A percentile compares a stretch with the other conserved stretches of the same genome.
Evolutionary conservation across 2,113 vertebrate species (phyloP).

Genomic region (Opisthocomus hoazin): DNA sequence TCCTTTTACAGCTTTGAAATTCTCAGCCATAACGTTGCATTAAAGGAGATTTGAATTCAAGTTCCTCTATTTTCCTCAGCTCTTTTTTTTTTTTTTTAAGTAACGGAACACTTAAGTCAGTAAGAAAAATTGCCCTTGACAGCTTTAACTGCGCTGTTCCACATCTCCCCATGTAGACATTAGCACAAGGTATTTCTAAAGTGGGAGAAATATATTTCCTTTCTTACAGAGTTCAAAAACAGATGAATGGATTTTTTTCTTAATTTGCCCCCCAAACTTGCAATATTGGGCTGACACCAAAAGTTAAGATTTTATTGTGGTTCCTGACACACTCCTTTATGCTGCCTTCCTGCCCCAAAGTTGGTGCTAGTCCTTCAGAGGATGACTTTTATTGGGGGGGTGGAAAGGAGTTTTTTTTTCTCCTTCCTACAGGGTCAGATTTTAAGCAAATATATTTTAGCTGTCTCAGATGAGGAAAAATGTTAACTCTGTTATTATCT

Average conservation of each 20-base stretch:
- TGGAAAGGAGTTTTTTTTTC: background rate
- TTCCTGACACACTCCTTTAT: background rate
- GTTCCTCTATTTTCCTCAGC: constrained; percentile 17
- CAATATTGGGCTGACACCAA: background rate
- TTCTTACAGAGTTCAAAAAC: background rate
- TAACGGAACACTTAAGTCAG: constrained; percentile 28
- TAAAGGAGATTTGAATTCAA: constrained; percentile 20
- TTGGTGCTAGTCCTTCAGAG: background rate
- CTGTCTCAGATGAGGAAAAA: background rate
- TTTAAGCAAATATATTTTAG: background rate
- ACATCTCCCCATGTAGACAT: background rate
- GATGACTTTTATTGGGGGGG: background rate
- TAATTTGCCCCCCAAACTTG: background rate
- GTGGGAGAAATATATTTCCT: background rate
- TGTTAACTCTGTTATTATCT: background rate
- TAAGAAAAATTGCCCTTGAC: constrained; percentile 60
- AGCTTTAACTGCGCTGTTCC: constrained; percentile 25
- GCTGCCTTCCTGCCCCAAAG: fast-evolving
- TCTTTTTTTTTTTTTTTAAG: background rate
- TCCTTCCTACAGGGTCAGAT: background rate
- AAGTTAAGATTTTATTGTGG: background rate
- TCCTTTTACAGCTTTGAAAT: constrained; percentile 11
- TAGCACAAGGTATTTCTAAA: constrained; percentile 21
- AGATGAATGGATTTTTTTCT: background rate
- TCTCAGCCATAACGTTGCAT: constrained; percentile 28